Conservation (phyloP, 2,888 invertebrate species). For the Nomada goodeniana region DNA sequence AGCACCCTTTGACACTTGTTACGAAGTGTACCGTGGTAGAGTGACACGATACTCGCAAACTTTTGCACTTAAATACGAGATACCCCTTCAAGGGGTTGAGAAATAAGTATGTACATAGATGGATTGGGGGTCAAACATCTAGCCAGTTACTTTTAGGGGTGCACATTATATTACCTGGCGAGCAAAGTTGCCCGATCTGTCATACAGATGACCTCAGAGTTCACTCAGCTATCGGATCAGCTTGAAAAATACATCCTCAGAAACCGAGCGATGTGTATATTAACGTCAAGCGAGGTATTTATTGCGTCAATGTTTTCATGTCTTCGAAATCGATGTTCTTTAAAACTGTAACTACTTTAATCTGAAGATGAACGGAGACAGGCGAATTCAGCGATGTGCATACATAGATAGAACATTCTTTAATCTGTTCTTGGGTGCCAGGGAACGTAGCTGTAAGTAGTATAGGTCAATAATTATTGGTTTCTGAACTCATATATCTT, state of each 20-base stretch:
- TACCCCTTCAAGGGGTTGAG: background rate
- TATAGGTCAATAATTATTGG: too few species aligned
- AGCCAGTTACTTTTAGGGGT: background rate
- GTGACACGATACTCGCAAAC: background rate
- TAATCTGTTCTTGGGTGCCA: too few species aligned
- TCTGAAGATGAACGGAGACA: too few species aligned
- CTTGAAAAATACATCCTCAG: background rate
- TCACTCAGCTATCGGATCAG: background rate
- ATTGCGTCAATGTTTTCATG: too few species aligned
- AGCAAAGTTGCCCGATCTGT: slow-evolving; percentile 9
- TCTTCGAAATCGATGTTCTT: too few species aligned
- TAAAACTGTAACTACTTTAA: too few species aligned
- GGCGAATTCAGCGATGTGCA: too few species aligned
- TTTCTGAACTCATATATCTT: too few species aligned
- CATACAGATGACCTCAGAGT: slow-evolving; percentile 8
- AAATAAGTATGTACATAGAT: slow-evolving; percentile 1
- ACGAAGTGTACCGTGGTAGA: background rate
- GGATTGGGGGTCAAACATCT: background rate
- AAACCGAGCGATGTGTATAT: background rate
- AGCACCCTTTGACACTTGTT: background rate
- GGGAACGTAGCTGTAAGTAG: too few species aligned
- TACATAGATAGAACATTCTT: too few species aligned
- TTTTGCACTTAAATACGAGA: slow-evolving; percentile 1
- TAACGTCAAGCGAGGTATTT: background rate
- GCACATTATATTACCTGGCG: background rate